A percentile compares a stretch with the other conserved stretches of the same genome.
phyloP scores from a whole-genome alignment of 1,140 invertebrate species.

The Diploscapter pachys region DNA sequence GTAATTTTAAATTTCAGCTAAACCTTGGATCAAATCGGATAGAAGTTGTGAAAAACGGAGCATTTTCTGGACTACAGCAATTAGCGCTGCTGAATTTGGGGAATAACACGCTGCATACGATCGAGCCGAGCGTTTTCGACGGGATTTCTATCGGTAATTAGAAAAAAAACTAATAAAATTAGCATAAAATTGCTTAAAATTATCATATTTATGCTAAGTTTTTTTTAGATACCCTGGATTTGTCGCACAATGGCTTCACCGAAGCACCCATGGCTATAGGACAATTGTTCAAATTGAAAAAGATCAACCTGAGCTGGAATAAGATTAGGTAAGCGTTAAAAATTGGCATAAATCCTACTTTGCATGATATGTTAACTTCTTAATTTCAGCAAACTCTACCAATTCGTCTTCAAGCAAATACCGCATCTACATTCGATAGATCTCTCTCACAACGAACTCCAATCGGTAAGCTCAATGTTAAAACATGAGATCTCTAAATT shows the following conservation, averaged over 20 bases:
- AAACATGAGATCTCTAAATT: not conserved
- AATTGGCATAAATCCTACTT: too few species aligned
- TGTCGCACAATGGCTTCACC: conserved; percentile 40
- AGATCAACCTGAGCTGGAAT: conserved; percentile 43
- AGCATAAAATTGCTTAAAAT: not conserved
- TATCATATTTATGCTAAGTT: not conserved
- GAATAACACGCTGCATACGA: conserved; percentile 44
- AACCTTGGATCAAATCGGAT: conserved; percentile 47
- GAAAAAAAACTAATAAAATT: not conserved
- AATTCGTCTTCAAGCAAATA: conserved; percentile 52
- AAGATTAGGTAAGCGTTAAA: conserved; percentile 21
- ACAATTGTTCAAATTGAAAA: conserved; percentile 39
- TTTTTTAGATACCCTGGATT: conserved; percentile 35
- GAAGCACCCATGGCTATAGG: conserved; percentile 49
- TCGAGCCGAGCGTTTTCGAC: conserved; percentile 44
- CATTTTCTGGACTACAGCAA: conserved; percentile 44
- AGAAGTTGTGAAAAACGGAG: conserved; percentile 33
- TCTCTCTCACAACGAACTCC: conserved; percentile 41
- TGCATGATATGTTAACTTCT: too few species aligned
- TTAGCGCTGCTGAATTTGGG: conserved; percentile 35
- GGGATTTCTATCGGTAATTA: conserved; percentile 18
- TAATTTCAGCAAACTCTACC: conserved; percentile 39
- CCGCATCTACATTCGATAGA: conserved; percentile 42
- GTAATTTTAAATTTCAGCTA: conserved; percentile 40
- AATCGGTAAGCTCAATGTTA: conserved; percentile 22